These are phyloP conservation scores for Callipepla californica DNA, from an alignment of 2,113 vertebrate species.

Conservation along the genomic window DNA sequence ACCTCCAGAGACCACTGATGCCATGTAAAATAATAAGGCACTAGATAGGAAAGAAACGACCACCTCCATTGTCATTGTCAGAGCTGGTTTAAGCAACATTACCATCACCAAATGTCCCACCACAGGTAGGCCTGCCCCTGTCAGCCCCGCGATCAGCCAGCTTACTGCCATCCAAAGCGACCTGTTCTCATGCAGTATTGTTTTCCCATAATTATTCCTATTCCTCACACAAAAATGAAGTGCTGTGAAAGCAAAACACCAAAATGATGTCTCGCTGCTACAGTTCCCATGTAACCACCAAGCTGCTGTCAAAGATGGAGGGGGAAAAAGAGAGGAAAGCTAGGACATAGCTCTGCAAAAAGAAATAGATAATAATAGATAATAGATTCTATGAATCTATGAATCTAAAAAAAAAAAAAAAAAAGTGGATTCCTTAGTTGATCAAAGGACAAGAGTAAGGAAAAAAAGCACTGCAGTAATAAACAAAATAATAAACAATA, in stretches of 20 bases:
- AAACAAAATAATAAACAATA: not conserved
- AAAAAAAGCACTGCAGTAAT: not conserved
- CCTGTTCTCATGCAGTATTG: not conserved
- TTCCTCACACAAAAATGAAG: not conserved
- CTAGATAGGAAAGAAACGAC: not conserved
- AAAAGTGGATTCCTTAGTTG: not conserved
- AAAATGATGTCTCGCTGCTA: not conserved
- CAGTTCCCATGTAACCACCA: not conserved
- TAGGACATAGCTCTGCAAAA: not conserved
- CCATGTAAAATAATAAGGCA: not conserved
- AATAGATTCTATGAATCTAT: no score
- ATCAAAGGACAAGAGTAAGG: not conserved
- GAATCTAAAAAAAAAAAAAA: not conserved
- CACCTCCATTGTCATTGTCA: not conserved
- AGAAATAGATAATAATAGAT: not conserved
- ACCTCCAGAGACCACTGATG: not conserved
- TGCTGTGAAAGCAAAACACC: not conserved
- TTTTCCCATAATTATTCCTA: not conserved
- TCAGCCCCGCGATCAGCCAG: not conserved
- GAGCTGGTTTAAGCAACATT: not conserved
- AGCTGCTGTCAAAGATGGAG: not conserved
- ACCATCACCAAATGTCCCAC: not conserved
- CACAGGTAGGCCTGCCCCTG: not conserved
- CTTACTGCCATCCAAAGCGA: not conserved
- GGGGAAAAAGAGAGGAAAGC: not conserved